Evolutionary conservation across 2,797 vertebrate species (phyloP), one percentile per base, ranked within the genome.

Genomic region (Chelon labrosus): DNA sequence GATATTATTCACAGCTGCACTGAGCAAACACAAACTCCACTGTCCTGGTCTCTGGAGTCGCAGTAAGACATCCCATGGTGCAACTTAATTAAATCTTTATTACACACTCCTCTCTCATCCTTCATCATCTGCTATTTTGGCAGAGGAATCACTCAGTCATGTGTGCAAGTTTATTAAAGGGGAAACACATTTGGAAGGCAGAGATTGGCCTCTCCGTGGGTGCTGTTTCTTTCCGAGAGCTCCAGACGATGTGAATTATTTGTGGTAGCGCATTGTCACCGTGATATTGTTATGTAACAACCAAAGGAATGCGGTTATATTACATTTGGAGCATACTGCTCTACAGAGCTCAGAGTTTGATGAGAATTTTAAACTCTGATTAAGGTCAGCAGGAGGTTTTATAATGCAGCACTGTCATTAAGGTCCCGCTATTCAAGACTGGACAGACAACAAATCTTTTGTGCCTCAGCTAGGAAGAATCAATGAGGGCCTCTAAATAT

Each of bases 61-160:
- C 79, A 76, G 82, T 77, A 62, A 89, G 88, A 80, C 87, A 80
- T 92, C 90, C 92, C 85, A 82, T 82, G 83, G 86, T 66, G 90
- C 85, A 75, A 82, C 70, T 91, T 93, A 91, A 94, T 93, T 91
- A 91, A 91, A 93, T 88, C 88, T 90, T 87, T 78, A 83, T 83
- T 75, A 68, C 83, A 82, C 84, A 63, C 79, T 83, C 79, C 73
- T 74, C 90, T 75, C 85, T 89, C 88, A 86, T 91, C 86, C 85
- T 77, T 84, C 86, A 77, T 92, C 87, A 88, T 88, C 90, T 90
- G 80, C 83, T 78, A 84, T 89, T 85, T 90, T 91, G 89, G 89
- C 90, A 41, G 19, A 78, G 58, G 75, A 87, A 74, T 84, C 73
- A 75, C 67, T 88, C 82, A 78, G 78, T 88, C 86, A 65, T 88